A percentile compares a stretch with the other conserved stretches of the same genome.
Conservation (phyloP, 2,888 invertebrate genomes). For the Yponomeuta cagnagella region DNA sequence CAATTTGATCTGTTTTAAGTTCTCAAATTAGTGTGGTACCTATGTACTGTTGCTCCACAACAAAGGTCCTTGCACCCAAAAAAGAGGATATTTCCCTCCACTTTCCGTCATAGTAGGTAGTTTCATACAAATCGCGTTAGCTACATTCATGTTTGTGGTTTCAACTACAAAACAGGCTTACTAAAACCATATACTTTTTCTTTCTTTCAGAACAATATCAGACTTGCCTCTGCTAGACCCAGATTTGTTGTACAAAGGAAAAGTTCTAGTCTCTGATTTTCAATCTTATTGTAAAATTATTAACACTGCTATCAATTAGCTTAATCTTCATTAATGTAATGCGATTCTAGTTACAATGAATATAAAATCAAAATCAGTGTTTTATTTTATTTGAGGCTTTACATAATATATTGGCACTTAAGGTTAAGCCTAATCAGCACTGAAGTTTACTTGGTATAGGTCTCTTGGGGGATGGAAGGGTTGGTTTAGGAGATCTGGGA, state of each 20-base stretch:
- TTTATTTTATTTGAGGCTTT: no score
- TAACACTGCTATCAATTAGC: conserved; percentile 18
- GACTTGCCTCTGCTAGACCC: conserved; percentile 53
- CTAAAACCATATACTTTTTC: not conserved
- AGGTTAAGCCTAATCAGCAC: not conserved
- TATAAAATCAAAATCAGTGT: no score
- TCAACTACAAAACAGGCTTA: no score
- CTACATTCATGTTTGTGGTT: no score
- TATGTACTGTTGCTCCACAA: no score
- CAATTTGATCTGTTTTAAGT: not conserved
- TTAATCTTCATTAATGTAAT: no score
- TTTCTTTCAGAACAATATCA: conserved; percentile 43
- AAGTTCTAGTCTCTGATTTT: conserved; percentile 62
- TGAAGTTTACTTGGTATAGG: not conserved
- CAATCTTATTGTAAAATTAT: conserved; percentile 66
- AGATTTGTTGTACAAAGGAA: conserved; percentile 59
- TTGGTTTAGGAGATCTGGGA: conserved; percentile 59
- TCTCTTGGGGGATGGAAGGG: conserved; percentile 29
- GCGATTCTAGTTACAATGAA: no score
- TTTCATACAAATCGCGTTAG: no score
- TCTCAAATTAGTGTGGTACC: no score
- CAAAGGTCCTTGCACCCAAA: not conserved
- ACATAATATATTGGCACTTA: not conserved
- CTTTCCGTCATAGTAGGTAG: no score
- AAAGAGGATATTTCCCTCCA: no score